Conservation (phyloP, 2,888 invertebrate genomes). For the Elegia similella region DNA sequence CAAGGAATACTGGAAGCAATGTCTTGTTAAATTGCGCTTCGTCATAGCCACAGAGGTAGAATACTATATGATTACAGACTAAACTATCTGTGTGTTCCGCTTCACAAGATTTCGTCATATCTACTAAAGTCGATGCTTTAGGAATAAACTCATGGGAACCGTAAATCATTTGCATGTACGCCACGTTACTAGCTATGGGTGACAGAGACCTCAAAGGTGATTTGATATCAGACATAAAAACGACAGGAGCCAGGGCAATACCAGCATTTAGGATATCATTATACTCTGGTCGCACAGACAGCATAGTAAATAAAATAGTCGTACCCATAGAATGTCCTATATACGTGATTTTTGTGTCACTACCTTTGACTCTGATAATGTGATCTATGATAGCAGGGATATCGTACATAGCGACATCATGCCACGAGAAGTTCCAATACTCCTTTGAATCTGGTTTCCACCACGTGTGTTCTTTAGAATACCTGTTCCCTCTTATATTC, state of each 20-base stretch:
- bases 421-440: slow-evolving; percentile 91
- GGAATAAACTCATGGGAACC: slow-evolving; percentile 88
- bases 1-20: slow-evolving; percentile 85
- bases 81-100: slow-evolving; percentile 68
- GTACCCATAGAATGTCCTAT: slow-evolving; percentile 97
- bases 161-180: slow-evolving; percentile 82
- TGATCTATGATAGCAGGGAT: slow-evolving; percentile 92
- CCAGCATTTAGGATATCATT: slow-evolving; percentile 82
- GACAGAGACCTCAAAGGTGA: slow-evolving; percentile 86
- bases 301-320: slow-evolving; percentile 85
- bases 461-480: slow-evolving; percentile 84
- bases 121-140: slow-evolving; percentile 79
- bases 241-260: slow-evolving; percentile 86
- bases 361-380: slow-evolving; percentile 55
- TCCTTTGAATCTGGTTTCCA: slow-evolving; percentile 78
- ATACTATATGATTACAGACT: slow-evolving; percentile 87
- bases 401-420: slow-evolving; percentile 93
- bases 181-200: slow-evolving; percentile 81
- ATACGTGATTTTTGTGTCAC: slow-evolving; percentile 79
- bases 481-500: slow-evolving; percentile 90
- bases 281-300: slow-evolving; percentile 83
- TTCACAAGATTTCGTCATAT: slow-evolving; percentile 81
- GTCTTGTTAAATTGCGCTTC: slow-evolving; percentile 85
- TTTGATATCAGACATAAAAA: slow-evolving; percentile 83
- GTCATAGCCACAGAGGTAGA: slow-evolving; percentile 87